These are phyloP conservation scores for Theonella swinhoei DNA, from an alignment of 37 sponge, comb jelly and placozoan genomes.

Conservation along the genomic window DNA sequence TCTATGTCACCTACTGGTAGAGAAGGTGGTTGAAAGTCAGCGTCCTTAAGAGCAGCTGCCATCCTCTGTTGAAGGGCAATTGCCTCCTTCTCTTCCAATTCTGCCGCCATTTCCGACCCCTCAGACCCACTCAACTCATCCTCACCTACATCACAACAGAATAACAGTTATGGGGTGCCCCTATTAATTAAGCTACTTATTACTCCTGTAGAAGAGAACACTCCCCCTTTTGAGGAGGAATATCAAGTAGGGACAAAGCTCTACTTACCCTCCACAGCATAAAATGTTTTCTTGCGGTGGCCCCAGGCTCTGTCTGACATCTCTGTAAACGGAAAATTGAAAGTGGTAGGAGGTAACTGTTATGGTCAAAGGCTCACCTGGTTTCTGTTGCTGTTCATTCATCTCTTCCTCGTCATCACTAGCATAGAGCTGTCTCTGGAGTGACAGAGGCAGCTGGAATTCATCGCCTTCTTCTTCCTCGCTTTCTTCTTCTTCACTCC, in stretches of 20 bases:
- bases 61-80: conserved; percentile 75
- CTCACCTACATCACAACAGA: conserved; percentile 59
- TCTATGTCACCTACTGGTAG: not conserved
- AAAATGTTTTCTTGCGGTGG: conserved; percentile 62
- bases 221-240: too few relatives aligned
- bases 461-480: conserved; percentile 1
- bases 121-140: conserved; percentile 55
- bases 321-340: not conserved
- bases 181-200: too few relatives aligned
- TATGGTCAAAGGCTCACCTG: not conserved
- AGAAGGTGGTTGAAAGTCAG: conserved; percentile 61
- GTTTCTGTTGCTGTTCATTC: not conserved
- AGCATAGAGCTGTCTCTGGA: conserved; percentile 1
- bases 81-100: conserved; percentile 87
- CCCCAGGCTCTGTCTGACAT: conserved; percentile 77
- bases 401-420: conserved; percentile 27
- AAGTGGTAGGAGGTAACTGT: not conserved
- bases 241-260: too few relatives aligned
- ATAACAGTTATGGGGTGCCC: not conserved
- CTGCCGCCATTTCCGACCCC: conserved; percentile 58
- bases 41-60: conserved; percentile 52
- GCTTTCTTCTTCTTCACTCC: conserved; percentile 18
- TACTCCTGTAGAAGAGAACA: too few relatives aligned
- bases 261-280: conserved; percentile 15
- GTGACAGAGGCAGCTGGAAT: not conserved